Evolutionary conservation across 2,888 invertebrate species (phyloP).

Genomic region (Drosophila picticornis): DNA sequence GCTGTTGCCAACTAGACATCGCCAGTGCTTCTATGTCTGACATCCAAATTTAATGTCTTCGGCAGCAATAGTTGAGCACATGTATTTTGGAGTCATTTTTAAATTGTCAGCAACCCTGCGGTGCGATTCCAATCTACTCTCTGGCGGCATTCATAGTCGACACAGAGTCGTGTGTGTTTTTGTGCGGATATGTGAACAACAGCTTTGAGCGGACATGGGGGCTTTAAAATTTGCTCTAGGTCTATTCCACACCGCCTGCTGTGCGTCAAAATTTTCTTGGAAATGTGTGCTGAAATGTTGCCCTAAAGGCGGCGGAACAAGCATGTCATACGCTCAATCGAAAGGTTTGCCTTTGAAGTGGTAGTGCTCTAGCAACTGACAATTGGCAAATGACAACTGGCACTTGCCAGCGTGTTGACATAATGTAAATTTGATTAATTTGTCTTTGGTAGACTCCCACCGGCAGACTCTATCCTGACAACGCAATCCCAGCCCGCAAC

Average conservation of each 20-base stretch:
- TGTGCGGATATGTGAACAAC: constrained; percentile 20
- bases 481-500: not conserved
- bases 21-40: constrained; percentile 39
- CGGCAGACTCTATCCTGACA: not conserved
- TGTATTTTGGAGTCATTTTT: constrained; percentile 59
- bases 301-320: constrained; percentile 22
- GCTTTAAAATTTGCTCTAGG: constrained; percentile 1
- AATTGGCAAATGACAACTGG: constrained; percentile 3
- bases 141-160: constrained; percentile 9
- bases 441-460: constrained; percentile 34
- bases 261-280: constrained; percentile 17
- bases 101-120: constrained; percentile 40
- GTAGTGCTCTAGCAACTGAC: not conserved
- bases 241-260: not conserved
- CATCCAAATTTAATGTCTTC: constrained; percentile 73
- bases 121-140: constrained; percentile 24
- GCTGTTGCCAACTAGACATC: constrained; percentile 38
- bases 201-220: constrained; percentile 23
- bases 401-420: constrained; percentile 58
- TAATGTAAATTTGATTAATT: constrained; percentile 74
- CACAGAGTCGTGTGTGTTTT: not conserved
- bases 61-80: constrained; percentile 65
- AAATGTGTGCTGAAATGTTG: constrained; percentile 5
- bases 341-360: constrained; percentile 24
- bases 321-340: constrained; percentile 33